phyloP scores from a whole-genome alignment of 2,888 invertebrate species.

The Priocnemis perturbator region DNA sequence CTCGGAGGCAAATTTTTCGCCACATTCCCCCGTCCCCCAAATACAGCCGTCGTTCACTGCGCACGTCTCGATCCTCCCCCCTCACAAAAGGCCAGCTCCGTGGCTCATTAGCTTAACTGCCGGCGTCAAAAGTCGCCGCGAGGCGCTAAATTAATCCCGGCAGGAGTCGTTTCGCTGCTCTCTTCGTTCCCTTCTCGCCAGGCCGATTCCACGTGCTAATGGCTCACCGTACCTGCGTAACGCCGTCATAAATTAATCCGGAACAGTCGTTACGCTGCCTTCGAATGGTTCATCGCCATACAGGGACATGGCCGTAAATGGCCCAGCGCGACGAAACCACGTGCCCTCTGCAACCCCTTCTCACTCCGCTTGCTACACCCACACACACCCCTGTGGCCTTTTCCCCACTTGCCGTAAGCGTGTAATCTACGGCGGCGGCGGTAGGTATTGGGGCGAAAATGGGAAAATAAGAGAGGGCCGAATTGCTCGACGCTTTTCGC shows the following conservation, averaged over 20 bases:
- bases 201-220: conserved; percentile 35
- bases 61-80: neutral
- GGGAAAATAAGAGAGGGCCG: conserved; percentile 4
- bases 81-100: neutral
- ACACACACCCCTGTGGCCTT: neutral
- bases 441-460: neutral
- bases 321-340: conserved; percentile 23
- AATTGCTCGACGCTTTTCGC: neutral
- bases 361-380: neutral
- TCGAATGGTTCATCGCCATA: conserved; percentile 37
- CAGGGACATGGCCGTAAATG: conserved; percentile 29
- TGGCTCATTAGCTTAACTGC: conserved; percentile 35
- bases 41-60: no score
- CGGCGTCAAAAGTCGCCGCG: conserved; percentile 41
- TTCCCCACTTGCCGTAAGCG: neutral
- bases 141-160: conserved; percentile 45
- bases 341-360: neutral
- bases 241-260: conserved; percentile 52
- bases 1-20: no score
- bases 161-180: conserved; percentile 37
- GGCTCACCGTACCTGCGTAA: conserved; percentile 38
- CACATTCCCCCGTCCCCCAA: no score
- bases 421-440: neutral
- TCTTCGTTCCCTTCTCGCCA: neutral
- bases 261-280: conserved; percentile 46